A percentile compares a stretch with the other conserved stretches of the same genome.
These are phyloP conservation scores for Lithobates pipiens DNA, from an alignment of 2,797 vertebrate genomes.

Conservation along the genomic window DNA sequence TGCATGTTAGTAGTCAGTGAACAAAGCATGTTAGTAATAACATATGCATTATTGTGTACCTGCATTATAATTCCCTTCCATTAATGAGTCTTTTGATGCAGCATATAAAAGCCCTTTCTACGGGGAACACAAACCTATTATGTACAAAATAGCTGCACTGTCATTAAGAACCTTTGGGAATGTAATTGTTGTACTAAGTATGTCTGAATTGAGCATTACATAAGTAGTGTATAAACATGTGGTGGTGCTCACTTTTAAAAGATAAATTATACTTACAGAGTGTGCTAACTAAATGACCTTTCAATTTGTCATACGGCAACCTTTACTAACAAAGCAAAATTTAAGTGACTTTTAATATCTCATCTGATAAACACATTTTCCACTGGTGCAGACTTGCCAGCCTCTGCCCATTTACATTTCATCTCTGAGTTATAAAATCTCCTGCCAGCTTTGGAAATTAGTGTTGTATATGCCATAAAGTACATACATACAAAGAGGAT, in stretches of 20 bases:
- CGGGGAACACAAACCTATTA: no score
- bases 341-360: slow-evolving; percentile 19
- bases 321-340: slow-evolving; percentile 9
- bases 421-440: not conserved
- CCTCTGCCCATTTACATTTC: slow-evolving; percentile 1
- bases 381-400: not conserved
- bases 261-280: not conserved
- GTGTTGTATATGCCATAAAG: not conserved
- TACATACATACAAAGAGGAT: not conserved
- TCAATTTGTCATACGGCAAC: slow-evolving; percentile 12
- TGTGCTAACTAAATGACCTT: not conserved
- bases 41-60: no score
- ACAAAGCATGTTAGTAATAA: no score
- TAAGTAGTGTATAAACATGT: not conserved
- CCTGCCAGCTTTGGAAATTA: not conserved
- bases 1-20: no score
- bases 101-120: no score
- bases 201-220: not conserved
- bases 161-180: not conserved
- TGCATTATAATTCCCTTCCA: no score
- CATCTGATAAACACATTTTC: slow-evolving; percentile 25
- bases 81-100: no score
- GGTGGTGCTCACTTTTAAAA: not conserved
- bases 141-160: no score
- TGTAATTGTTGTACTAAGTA: not conserved